Evolutionary conservation across 2,888 invertebrate species (phyloP).

Genomic region (Meiosimyza platycephala): DNA sequence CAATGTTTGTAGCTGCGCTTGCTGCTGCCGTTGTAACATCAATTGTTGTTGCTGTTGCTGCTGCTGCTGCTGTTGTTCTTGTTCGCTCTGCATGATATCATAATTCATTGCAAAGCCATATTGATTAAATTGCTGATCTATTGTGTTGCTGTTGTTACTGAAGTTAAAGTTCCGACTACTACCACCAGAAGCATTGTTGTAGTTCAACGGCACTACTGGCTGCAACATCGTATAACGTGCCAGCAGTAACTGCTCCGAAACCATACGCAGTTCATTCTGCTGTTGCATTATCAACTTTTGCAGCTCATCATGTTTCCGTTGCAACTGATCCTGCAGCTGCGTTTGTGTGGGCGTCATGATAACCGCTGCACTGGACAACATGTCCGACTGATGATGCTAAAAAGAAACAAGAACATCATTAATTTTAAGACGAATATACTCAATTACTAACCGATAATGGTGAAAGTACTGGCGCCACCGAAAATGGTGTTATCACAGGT

Average conservation of each 20-base stretch:
- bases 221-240: slow-evolving; percentile 80
- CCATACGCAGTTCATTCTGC: slow-evolving; percentile 85
- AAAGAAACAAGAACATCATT: background rate
- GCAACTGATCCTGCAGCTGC: slow-evolving; percentile 78
- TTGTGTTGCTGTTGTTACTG: slow-evolving; percentile 36
- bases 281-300: slow-evolving; percentile 87
- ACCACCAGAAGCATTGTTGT: slow-evolving; percentile 45
- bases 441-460: slow-evolving; percentile 53
- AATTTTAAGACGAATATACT: background rate
- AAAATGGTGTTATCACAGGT: slow-evolving; percentile 70
- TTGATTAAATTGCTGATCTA: slow-evolving; percentile 55
- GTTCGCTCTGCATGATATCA: slow-evolving; percentile 56
- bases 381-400: slow-evolving; percentile 51
- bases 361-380: slow-evolving; percentile 58
- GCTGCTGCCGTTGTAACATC: slow-evolving; percentile 44
- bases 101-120: slow-evolving; percentile 60
- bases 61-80: slow-evolving; percentile 49
- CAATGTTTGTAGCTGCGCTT: slow-evolving; percentile 38
- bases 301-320: slow-evolving; percentile 86
- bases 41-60: slow-evolving; percentile 40
- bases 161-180: slow-evolving; percentile 51
- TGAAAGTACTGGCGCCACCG: slow-evolving; percentile 66
- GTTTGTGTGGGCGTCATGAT: slow-evolving; percentile 71
- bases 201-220: slow-evolving; percentile 58
- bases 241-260: slow-evolving; percentile 87